Conservation (phyloP, 2,113 vertebrate species). For the Rhinopomastus cyanomelas region DNA sequence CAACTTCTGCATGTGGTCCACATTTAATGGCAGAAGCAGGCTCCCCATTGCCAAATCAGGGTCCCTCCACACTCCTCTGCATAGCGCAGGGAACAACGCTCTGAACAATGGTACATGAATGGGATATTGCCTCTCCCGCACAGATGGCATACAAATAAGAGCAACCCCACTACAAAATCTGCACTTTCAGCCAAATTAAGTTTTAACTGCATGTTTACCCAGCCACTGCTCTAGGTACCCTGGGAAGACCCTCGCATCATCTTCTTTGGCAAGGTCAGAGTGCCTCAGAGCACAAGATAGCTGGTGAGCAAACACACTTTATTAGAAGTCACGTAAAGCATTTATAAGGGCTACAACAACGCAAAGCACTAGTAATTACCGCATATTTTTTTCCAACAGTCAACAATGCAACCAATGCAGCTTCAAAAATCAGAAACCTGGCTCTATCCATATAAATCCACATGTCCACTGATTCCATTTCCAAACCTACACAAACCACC, state of each 20-base stretch:
- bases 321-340: conserved; percentile 55
- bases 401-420: neutral
- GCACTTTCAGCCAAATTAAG: conserved; percentile 17
- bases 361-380: conserved; percentile 30
- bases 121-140: neutral
- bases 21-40: neutral
- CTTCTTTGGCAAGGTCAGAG: conserved; percentile 49
- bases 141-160: neutral
- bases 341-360: conserved; percentile 23
- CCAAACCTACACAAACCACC: conserved; percentile 29
- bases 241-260: conserved; percentile 58
- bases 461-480: conserved; percentile 14
- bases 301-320: conserved; percentile 42
- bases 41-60: neutral
- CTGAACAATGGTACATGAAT: accelerated
- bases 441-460: conserved; percentile 6
- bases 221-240: conserved; percentile 38
- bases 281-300: conserved; percentile 34
- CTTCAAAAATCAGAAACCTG: conserved; percentile 6
- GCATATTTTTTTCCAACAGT: neutral
- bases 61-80: accelerated
- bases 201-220: conserved; percentile 44
- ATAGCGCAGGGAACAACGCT: neutral
- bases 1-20: neutral
- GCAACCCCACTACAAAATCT: neutral